phyloP scores from a whole-genome alignment of 2,888 invertebrate genomes.

The Melinopterus prodromus region DNA sequence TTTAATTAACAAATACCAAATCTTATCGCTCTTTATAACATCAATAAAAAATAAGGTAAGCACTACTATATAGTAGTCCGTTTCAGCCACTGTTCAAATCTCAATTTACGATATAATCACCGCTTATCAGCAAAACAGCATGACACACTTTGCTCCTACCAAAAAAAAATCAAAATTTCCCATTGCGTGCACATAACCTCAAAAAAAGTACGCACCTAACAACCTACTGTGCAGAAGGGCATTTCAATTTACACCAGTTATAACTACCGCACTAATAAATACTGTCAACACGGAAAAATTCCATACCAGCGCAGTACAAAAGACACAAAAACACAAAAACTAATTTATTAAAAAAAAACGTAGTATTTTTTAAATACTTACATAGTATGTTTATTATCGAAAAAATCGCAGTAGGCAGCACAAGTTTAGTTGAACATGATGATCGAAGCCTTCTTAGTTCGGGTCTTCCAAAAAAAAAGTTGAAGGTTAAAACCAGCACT shows the following conservation, averaged over 20 bases:
- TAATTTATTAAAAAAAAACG: background rate
- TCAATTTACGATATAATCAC: background rate
- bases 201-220: constrained; percentile 11
- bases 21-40: background rate
- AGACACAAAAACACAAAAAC: background rate
- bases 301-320: background rate
- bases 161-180: background rate
- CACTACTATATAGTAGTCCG: background rate
- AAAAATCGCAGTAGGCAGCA: background rate
- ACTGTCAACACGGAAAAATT: background rate
- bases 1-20: background rate
- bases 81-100: constrained; percentile 17
- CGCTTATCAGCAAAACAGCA: background rate
- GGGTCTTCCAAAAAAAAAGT: background rate
- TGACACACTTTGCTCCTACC: background rate
- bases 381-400: background rate
- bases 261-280: constrained; percentile 35
- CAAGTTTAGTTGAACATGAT: background rate
- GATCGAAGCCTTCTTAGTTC: background rate
- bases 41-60: background rate
- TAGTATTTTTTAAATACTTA: constrained; percentile 11
- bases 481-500: background rate
- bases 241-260: constrained; percentile 55
- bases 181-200: constrained; percentile 40
- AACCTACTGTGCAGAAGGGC: constrained; percentile 48